A percentile compares a stretch with the other conserved stretches of the same genome.
Evolutionary conservation across 2,113 vertebrate genomes (phyloP).

Genomic region (Pelmatolapia mariae): DNA sequence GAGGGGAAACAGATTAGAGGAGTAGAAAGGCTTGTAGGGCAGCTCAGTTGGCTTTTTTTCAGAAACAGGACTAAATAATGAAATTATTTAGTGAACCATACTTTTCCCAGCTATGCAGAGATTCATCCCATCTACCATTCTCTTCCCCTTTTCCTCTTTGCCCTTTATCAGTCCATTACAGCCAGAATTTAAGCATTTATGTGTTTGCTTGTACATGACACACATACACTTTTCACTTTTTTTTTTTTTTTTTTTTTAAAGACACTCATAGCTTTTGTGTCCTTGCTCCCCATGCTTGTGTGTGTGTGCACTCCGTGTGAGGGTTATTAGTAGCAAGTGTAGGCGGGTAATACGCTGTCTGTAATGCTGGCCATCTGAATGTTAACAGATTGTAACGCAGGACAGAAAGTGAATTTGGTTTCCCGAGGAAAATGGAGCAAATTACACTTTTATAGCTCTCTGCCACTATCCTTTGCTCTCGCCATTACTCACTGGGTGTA

Average conservation of each 20-base stretch:
- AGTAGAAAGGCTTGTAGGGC: not conserved
- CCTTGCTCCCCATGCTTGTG: not conserved
- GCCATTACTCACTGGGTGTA: constrained; percentile 67
- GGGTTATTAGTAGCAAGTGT: constrained; percentile 54
- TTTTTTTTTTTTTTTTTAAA: constrained; percentile 6
- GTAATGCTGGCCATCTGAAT: constrained; percentile 60
- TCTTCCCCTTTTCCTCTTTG: not conserved
- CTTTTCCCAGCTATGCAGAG: not conserved
- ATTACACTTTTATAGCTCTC: constrained; percentile 77
- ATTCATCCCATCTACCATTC: not conserved
- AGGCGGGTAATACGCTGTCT: constrained; percentile 62
- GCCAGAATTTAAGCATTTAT: not conserved
- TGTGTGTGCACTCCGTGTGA: not conserved
- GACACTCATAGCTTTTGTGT: not conserved
- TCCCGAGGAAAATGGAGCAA: constrained; percentile 72
- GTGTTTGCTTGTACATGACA: not conserved
- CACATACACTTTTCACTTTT: not conserved
- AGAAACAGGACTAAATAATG: not conserved
- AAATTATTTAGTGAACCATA: constrained; percentile 35
- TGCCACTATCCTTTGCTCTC: constrained; percentile 69
- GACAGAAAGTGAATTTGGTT: constrained; percentile 71
- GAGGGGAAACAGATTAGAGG: constrained; percentile 17
- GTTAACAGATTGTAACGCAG: constrained; percentile 71
- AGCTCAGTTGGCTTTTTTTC: not conserved
- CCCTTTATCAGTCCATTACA: constrained; percentile 39